A percentile compares a stretch with the other conserved stretches of the same genome.
Conservation (phyloP, 2,797 vertebrate species). For the Buphagus erythrorhynchus region DNA sequence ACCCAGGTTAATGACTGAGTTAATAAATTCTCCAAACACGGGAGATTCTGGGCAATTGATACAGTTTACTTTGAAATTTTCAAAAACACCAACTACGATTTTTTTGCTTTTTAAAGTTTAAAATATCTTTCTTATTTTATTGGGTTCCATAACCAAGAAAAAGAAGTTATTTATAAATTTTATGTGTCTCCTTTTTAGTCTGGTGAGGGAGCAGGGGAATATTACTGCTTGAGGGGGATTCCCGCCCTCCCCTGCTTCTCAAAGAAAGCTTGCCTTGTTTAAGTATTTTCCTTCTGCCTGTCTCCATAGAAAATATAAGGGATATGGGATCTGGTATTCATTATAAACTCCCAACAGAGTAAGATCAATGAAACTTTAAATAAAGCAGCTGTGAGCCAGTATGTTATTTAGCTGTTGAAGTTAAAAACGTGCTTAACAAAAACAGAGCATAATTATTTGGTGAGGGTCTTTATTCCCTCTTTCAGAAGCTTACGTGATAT, state of each 20-base stretch:
- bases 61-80: background rate
- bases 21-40: background rate
- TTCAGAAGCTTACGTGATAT: accelerated
- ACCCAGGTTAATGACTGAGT: background rate
- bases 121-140: background rate
- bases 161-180: background rate
- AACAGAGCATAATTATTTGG: background rate
- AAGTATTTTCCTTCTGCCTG: background rate
- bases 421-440: background rate
- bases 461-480: background rate
- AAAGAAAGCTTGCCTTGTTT: slow-evolving; percentile 40
- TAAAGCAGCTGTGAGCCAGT: background rate
- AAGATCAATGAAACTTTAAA: slow-evolving; percentile 29
- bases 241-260: background rate
- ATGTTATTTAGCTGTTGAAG: background rate
- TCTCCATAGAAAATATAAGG: slow-evolving; percentile 11
- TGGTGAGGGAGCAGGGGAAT: background rate
- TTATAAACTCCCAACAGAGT: slow-evolving; percentile 28
- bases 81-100: accelerated
- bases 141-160: background rate
- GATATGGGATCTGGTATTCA: slow-evolving; percentile 8
- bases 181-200: background rate
- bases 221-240: background rate
- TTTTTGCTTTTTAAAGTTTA: background rate
- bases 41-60: background rate